These are phyloP conservation scores for Mesitornis unicolor DNA, from an alignment of 2,113 vertebrate species.

Conservation along the genomic window DNA sequence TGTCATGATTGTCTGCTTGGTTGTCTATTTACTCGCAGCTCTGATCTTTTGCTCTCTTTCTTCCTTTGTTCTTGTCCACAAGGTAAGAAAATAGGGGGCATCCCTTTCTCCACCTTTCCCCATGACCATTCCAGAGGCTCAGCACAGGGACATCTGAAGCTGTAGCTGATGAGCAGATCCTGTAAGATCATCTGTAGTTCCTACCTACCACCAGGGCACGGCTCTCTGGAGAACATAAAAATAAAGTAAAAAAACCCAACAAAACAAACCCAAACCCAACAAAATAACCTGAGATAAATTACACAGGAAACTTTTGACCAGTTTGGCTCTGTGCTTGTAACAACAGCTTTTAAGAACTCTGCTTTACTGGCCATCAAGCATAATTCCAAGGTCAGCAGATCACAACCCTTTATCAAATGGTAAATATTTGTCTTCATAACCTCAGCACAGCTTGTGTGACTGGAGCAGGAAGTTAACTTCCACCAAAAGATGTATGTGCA, in stretches of 20 bases:
- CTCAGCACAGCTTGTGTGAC: not conserved
- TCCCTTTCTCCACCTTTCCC: not conserved
- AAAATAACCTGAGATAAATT: not conserved
- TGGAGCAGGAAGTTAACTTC: conserved; percentile 32
- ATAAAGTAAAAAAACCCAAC: not conserved
- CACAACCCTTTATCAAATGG: conserved; percentile 41
- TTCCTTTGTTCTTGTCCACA: not conserved
- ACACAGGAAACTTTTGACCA: conserved; percentile 6
- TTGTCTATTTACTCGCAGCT: not conserved
- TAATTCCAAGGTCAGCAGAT: conserved; percentile 52
- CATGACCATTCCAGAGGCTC: not conserved
- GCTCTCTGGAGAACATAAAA: not conserved
- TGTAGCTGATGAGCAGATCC: not conserved
- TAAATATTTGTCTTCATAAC: conserved; percentile 40
- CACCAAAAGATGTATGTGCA: not conserved
- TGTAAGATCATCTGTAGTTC: not conserved
- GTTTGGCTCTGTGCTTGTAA: conserved; percentile 22
- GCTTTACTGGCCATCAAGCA: not conserved
- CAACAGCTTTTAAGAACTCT: not conserved
- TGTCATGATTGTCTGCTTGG: not conserved
- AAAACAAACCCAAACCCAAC: too few relatives aligned
- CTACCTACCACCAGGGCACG: not conserved
- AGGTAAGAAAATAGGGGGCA: not conserved
- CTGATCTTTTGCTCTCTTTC: not conserved
- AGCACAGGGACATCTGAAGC: fast-evolving